These are phyloP conservation scores for Ceratina calcarata DNA, from an alignment of 1,140 invertebrate genomes.

Conservation along the genomic window DNA sequence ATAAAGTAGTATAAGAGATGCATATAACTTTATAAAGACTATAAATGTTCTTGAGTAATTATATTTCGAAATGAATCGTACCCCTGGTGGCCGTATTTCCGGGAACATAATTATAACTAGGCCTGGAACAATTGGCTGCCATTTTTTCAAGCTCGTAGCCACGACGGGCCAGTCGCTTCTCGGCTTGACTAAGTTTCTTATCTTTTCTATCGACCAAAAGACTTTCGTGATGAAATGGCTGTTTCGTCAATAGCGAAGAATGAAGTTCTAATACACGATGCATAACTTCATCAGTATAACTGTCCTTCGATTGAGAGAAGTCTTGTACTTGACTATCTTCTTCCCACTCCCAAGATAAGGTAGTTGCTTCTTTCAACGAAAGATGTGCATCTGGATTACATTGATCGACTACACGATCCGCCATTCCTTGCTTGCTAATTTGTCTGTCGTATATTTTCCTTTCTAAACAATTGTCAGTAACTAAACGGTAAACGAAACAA, in stretches of 20 bases:
- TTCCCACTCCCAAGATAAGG: slow-evolving; percentile 95
- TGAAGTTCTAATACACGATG: slow-evolving; percentile 86
- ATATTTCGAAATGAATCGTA: slow-evolving; percentile 45
- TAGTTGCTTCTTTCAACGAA: slow-evolving; percentile 96
- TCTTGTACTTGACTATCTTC: slow-evolving; percentile 88
- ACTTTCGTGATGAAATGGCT: slow-evolving; percentile 98
- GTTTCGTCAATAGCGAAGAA: slow-evolving; percentile 88
- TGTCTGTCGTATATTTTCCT: slow-evolving; percentile 99
- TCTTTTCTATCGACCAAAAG: slow-evolving; percentile 97
- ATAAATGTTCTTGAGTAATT: slow-evolving; percentile 8
- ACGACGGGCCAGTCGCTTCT: slow-evolving; percentile 95
- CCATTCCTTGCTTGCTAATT: slow-evolving; percentile 98
- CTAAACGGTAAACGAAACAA: slow-evolving; percentile 97
- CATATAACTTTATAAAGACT: neutral
- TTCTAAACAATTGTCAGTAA: slow-evolving; percentile 98
- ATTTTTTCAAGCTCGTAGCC: slow-evolving; percentile 97
- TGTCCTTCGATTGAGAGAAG: slow-evolving; percentile 85
- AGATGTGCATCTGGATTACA: slow-evolving; percentile 98
- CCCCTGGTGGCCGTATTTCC: slow-evolving; percentile 79
- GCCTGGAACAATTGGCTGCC: slow-evolving; percentile 83
- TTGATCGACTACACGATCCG: slow-evolving; percentile 98
- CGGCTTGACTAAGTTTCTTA: slow-evolving; percentile 95
- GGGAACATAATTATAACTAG: slow-evolving; percentile 78
- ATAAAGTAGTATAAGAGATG: slow-evolving; percentile 39
- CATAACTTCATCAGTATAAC: slow-evolving; percentile 91